phyloP scores from a whole-genome alignment of 2,888 invertebrate species.

The Dorcus parallelipipedus region DNA sequence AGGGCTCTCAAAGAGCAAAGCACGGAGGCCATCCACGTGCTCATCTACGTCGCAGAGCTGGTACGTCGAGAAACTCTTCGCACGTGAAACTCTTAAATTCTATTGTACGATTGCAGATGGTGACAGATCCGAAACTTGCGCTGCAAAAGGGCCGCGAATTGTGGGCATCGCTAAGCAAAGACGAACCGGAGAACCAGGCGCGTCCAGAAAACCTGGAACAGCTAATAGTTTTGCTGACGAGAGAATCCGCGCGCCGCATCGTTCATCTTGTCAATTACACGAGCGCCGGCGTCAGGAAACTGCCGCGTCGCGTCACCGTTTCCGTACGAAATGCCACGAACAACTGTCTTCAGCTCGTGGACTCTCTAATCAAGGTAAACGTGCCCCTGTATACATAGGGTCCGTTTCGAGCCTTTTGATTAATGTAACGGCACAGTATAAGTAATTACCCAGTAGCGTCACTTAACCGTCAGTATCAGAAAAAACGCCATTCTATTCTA shows the following conservation, averaged over 20 bases:
- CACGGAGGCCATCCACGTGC: constrained; percentile 69
- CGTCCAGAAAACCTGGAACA: constrained; percentile 76
- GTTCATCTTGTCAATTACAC: constrained; percentile 78
- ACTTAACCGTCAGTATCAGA: too few relatives aligned
- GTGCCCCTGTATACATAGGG: background rate
- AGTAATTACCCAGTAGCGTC: too few relatives aligned
- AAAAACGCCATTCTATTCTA: too few relatives aligned
- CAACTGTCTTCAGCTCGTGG: constrained; percentile 58
- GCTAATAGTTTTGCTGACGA: constrained; percentile 67
- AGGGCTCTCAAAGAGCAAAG: constrained; percentile 77
- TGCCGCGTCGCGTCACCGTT: constrained; percentile 51
- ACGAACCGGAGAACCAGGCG: constrained; percentile 84
- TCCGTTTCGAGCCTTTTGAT: too few relatives aligned
- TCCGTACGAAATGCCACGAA: constrained; percentile 43
- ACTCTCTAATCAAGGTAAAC: constrained; percentile 64
- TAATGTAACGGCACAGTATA: too few relatives aligned
- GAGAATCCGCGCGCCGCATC: constrained; percentile 74
- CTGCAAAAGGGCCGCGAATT: constrained; percentile 70
- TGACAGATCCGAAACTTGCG: constrained; percentile 73
- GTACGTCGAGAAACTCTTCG: constrained; percentile 49
- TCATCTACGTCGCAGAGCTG: constrained; percentile 74
- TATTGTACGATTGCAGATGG: constrained; percentile 55
- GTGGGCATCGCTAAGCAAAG: constrained; percentile 66
- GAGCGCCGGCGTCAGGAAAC: constrained; percentile 53
- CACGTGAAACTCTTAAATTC: background rate